Base-by-base conservation (phyloP, 2,888 invertebrate genomes). In the Suillia variegata region DNA sequence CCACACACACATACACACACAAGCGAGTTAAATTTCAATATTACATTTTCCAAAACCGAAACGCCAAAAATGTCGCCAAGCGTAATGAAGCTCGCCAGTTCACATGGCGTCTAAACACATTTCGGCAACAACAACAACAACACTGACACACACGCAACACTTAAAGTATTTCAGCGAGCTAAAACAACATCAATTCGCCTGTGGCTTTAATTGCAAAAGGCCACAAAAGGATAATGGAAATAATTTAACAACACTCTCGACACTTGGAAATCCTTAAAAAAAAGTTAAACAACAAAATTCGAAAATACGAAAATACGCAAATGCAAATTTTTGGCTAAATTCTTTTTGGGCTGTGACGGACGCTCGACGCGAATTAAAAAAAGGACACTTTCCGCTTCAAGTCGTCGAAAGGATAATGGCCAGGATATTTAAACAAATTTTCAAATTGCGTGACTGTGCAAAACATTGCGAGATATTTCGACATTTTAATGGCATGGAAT, bases 201-300 rank as follows among this genome's bases (percentile, higher is more conserved):
- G 26, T 10, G 10, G 10, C 26, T 38, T 38, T 13, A 38, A 38
- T 13, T 8, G 38, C 38, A 38, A 31, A n/a, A 26, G 26, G 26
- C 5, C 26, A 26, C 26, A 73, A 71, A 71, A 68, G 70, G 72
- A 72, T 73, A 73, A 72, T 73, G 72, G 69, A 73, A 72, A 72
- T 74, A 72, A 73, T 73, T 72, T 72, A 72, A 72, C 72, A 69
- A 72, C 72, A 71, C 72, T 72, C 72, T 66, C 72, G 72, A 70
- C 72, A 68, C 68, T 72, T 66, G 42, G 38, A 12, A 38, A 2
- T n/a, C 21, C 22, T 38, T 62, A 52, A 52, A 21, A 61, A 52
- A 54, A 13, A 49, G 21, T 31, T 4, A 50, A 18, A 38, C 42
- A 22, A 47, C 49, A 13, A 38, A 5, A 13, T 13, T 8, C 38